Conservation (phyloP, 2,888 invertebrate genomes). For the Erannis defoliaria region DNA sequence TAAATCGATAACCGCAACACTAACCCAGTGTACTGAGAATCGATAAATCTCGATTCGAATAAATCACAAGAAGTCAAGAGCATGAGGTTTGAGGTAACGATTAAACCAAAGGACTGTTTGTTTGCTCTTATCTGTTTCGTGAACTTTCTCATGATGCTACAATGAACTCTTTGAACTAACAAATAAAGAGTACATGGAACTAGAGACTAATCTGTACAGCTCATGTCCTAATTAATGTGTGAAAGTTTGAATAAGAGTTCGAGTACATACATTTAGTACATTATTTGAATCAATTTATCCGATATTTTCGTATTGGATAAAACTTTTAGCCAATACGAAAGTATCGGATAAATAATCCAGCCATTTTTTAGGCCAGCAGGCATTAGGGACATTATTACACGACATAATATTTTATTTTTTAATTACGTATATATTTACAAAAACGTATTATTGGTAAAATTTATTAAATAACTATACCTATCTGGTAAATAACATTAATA, state of each 20-base stretch:
- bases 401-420: too few relatives aligned
- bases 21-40: constrained; percentile 39
- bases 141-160: constrained; percentile 63
- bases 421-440: neutral
- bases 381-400: too few relatives aligned
- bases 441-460: neutral
- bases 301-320: too few relatives aligned
- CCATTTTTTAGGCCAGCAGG: too few relatives aligned
- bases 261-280: too few relatives aligned
- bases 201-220: constrained; percentile 21
- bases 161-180: constrained; percentile 58
- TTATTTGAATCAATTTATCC: too few relatives aligned
- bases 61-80: constrained; percentile 47
- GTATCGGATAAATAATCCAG: too few relatives aligned
- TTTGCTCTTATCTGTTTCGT: constrained; percentile 52
- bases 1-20: constrained; percentile 39
- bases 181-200: constrained; percentile 20
- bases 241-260: neutral
- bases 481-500: too few relatives aligned
- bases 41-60: constrained; percentile 46
- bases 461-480: too few relatives aligned
- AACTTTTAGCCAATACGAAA: too few relatives aligned
- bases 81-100: constrained; percentile 44
- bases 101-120: constrained; percentile 47
- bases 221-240: constrained; percentile 21